These are phyloP conservation scores for Tribolium freemani DNA, from an alignment of 2,888 invertebrate genomes.

Conservation along the genomic window DNA sequence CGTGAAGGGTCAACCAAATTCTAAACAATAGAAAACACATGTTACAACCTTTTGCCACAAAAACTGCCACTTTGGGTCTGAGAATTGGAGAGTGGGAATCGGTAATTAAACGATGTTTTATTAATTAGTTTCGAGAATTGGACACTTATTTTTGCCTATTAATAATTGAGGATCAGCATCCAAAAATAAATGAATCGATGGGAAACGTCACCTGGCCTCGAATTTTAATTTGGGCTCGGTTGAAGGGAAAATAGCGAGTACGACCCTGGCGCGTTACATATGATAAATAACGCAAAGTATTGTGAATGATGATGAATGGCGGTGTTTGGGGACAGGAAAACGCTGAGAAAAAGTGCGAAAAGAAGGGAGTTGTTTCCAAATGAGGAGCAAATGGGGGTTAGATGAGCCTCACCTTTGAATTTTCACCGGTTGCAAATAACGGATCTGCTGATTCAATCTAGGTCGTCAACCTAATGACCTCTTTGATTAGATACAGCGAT, in stretches of 20 bases:
- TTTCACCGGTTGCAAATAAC: not conserved
- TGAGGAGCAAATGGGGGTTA: not conserved
- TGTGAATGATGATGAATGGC: slow-evolving; percentile 25
- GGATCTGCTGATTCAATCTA: not conserved
- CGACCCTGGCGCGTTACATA: not conserved
- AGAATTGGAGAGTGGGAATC: too few relatives aligned
- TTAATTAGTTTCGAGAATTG: too few relatives aligned
- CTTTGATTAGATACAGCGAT: not conserved
- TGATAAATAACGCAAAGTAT: slow-evolving; percentile 20
- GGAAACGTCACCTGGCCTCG: not conserved
- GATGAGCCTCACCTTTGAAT: not conserved
- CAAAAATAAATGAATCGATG: not conserved
- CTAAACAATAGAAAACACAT: not conserved
- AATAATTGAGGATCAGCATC: too few relatives aligned
- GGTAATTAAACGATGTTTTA: too few relatives aligned
- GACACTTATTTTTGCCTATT: too few relatives aligned
- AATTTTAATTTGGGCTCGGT: not conserved
- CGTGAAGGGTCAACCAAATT: slow-evolving; percentile 6
- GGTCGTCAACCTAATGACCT: not conserved
- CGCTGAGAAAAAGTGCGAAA: not conserved
- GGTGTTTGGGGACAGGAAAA: slow-evolving; percentile 9
- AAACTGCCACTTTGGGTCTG: not conserved
- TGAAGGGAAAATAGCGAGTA: not conserved
- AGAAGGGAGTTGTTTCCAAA: not conserved
- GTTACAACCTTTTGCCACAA: not conserved